Conservation (phyloP, 2,888 invertebrate species). For the Pelosia muscerda region DNA sequence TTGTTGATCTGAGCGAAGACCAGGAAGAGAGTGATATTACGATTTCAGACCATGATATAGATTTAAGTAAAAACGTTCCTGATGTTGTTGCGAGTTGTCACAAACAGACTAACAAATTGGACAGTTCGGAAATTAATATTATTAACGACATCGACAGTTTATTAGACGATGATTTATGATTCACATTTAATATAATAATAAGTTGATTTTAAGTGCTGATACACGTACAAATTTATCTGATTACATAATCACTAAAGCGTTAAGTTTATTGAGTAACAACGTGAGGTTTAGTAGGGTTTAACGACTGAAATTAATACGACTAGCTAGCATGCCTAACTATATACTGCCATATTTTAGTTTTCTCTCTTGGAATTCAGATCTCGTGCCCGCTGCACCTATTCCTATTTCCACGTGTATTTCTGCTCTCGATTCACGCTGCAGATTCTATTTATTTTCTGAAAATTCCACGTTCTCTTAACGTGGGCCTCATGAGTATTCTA, state of each 20-base stretch:
- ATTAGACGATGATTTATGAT: slow-evolving; percentile 74
- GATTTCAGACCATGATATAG: slow-evolving; percentile 64
- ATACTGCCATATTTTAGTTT: too few relatives aligned
- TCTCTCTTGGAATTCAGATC: too few relatives aligned
- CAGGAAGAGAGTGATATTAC: slow-evolving; percentile 66
- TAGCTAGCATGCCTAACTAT: too few relatives aligned
- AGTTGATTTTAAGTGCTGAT: slow-evolving; percentile 24
- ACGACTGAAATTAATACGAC: too few relatives aligned
- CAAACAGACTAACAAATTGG: slow-evolving; percentile 57
- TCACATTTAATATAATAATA: slow-evolving; percentile 21
- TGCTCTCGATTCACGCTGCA: too few relatives aligned
- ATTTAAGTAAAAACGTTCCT: slow-evolving; percentile 74
- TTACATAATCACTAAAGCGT: neutral
- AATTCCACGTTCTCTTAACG: too few relatives aligned
- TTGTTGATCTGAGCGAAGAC: slow-evolving; percentile 78
- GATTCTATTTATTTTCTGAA: too few relatives aligned
- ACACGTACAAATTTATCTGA: slow-evolving; percentile 36
- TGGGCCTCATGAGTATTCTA: too few relatives aligned
- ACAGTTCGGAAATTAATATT: slow-evolving; percentile 59
- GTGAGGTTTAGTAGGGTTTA: neutral
- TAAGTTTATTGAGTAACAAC: neutral
- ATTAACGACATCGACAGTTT: slow-evolving; percentile 69
- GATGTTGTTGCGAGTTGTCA: slow-evolving; percentile 81
- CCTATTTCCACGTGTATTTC: too few relatives aligned
- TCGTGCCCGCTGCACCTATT: too few relatives aligned